A percentile compares a stretch with the other conserved stretches of the same genome.
Evolutionary conservation across 1,140 invertebrate species (phyloP).

Genomic region (Anoplolepis gracilipes): DNA sequence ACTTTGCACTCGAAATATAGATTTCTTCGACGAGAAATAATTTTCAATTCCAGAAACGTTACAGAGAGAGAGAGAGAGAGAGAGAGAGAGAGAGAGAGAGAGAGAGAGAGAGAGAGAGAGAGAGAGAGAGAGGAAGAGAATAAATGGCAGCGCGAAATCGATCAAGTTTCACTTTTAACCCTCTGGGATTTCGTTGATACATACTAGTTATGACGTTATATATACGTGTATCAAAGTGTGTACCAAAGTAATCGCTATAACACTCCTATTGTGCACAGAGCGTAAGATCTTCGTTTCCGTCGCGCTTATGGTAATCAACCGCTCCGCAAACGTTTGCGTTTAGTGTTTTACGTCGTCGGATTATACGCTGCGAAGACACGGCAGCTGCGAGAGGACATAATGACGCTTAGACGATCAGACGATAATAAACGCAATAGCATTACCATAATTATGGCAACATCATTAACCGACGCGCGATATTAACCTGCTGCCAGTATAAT

Average conservation of each 20-base stretch:
- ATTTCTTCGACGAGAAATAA: background rate
- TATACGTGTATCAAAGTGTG: background rate
- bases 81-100: too few relatives aligned
- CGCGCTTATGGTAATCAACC: conserved; percentile 53
- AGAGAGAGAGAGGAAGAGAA: too few relatives aligned
- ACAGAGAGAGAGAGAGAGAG: too few relatives aligned
- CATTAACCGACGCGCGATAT: conserved; percentile 30
- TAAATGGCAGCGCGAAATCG: background rate
- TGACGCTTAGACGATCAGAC: conserved; percentile 53
- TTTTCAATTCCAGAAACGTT: background rate
- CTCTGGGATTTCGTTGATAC: background rate
- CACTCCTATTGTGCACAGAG: background rate
- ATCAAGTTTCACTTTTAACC: conserved; percentile 23
- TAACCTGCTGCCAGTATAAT: conserved; percentile 27
- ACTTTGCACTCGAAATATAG: background rate
- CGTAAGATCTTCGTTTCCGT: conserved; percentile 38
- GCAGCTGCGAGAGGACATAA: conserved; percentile 49
- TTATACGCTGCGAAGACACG: conserved; percentile 42
- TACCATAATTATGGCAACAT: conserved; percentile 46
- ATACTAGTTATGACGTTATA: background rate
- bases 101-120: too few relatives aligned
- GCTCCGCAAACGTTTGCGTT: conserved; percentile 54
- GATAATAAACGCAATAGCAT: conserved; percentile 61
- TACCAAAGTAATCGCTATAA: conserved; percentile 5
- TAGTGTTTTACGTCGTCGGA: conserved; percentile 60